Evolutionary conservation across 92 coral and sea anemone genomes (phyloP).

Genomic region (Isaurus tuberculatus): DNA sequence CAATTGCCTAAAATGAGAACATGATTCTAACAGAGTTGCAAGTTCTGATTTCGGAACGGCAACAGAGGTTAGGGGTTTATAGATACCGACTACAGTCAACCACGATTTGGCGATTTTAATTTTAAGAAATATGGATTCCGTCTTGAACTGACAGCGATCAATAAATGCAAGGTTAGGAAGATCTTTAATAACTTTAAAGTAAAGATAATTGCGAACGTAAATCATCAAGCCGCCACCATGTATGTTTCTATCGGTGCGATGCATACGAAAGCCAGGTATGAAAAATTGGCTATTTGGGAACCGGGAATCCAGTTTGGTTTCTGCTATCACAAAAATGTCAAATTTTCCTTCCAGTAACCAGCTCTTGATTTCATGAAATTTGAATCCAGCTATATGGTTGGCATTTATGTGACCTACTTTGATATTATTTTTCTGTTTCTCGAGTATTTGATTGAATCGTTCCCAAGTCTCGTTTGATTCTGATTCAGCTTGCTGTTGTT

Average conservation of each 20-base stretch:
- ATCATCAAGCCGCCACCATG: slow-evolving; percentile 59
- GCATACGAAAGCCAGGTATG: slow-evolving; percentile 45
- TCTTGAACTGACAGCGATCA: not conserved
- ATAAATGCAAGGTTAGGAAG: not conserved
- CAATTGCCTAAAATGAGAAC: slow-evolving; percentile 47
- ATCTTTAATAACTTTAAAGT: not conserved
- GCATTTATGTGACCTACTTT: slow-evolving; percentile 54
- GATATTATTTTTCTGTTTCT: slow-evolving; percentile 28
- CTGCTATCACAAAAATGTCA: slow-evolving; percentile 51
- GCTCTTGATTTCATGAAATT: slow-evolving; percentile 18
- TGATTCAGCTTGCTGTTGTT: not conserved
- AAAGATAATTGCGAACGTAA: slow-evolving; percentile 28
- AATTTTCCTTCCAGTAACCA: slow-evolving; percentile 20
- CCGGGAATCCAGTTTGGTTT: slow-evolving; percentile 53
- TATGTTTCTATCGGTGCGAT: slow-evolving; percentile 44
- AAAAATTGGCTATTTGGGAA: slow-evolving; percentile 25
- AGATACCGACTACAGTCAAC: slow-evolving; percentile 35
- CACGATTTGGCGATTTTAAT: slow-evolving; percentile 40
- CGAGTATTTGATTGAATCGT: slow-evolving; percentile 15
- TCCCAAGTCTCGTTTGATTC: not conserved
- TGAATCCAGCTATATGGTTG: slow-evolving; percentile 47
- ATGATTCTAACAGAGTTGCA: slow-evolving; percentile 7
- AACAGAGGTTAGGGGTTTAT: slow-evolving; percentile 48
- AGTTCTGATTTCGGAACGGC: not conserved
- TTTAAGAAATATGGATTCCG: slow-evolving; percentile 34